These are phyloP conservation scores for Ceriagrion tenellum DNA, from an alignment of 2,888 invertebrate species.

Conservation along the genomic window DNA sequence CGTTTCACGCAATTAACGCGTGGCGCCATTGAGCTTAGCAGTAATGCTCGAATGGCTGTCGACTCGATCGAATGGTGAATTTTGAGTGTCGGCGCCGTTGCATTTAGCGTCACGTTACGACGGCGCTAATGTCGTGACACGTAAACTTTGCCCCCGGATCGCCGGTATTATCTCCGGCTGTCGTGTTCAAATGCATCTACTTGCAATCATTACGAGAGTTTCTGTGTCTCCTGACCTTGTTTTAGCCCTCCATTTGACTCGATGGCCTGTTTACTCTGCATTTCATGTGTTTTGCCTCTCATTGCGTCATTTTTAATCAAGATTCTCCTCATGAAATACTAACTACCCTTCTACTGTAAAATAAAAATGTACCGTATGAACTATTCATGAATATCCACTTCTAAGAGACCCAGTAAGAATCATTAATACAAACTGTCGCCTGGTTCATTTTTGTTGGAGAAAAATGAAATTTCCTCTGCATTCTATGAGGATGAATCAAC, in stretches of 20 bases:
- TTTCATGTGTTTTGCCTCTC: background rate
- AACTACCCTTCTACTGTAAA: too few relatives aligned
- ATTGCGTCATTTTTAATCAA: too few relatives aligned
- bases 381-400: too few relatives aligned
- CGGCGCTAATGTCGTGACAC: background rate
- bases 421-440: too few relatives aligned
- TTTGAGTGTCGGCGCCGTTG: background rate
- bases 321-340: too few relatives aligned
- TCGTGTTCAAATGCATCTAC: background rate
- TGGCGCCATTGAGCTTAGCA: background rate
- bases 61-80: background rate
- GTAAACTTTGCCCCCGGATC: background rate
- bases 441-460: too few relatives aligned
- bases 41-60: background rate
- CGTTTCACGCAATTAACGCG: conserved; percentile 9
- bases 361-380: too few relatives aligned
- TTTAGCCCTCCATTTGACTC: background rate
- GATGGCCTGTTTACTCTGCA: background rate
- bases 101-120: background rate
- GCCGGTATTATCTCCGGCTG: background rate
- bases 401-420: too few relatives aligned
- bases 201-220: background rate
- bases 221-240: background rate
- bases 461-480: too few relatives aligned
- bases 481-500: too few relatives aligned